A percentile compares a stretch with the other conserved stretches of the same genome.
phyloP scores from a whole-genome alignment of 2,888 invertebrate species.

The Neoitamus cyanurus region DNA sequence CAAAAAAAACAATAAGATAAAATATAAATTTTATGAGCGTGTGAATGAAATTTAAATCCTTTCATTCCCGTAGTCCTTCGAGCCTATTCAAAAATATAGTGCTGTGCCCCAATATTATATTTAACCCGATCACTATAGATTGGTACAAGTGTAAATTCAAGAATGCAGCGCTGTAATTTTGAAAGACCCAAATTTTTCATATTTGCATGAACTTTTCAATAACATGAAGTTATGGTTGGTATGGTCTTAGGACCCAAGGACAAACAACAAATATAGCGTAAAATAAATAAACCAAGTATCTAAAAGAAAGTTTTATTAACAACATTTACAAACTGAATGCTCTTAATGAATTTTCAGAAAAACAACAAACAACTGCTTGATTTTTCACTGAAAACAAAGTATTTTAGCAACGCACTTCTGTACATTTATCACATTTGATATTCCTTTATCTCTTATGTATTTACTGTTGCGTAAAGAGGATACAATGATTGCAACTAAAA shows the following conservation, averaged over 20 bases:
- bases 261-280: too few relatives aligned
- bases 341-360: neutral
- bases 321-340: neutral
- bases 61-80: too few relatives aligned
- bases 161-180: neutral
- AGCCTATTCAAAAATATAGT: too few relatives aligned
- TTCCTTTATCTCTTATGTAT: neutral
- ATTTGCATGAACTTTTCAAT: too few relatives aligned
- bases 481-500: neutral
- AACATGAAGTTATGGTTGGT: too few relatives aligned
- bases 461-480: neutral
- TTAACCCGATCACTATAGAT: too few relatives aligned
- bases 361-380: constrained; percentile 26
- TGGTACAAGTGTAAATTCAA: too few relatives aligned
- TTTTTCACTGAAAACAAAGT: constrained; percentile 16
- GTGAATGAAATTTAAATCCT: too few relatives aligned
- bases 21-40: constrained; percentile 9
- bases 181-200: neutral
- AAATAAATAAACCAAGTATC: neutral
- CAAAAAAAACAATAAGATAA: constrained; percentile 4
- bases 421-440: constrained; percentile 43
- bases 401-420: constrained; percentile 29
- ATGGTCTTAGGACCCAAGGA: too few relatives aligned
- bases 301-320: constrained; percentile 20
- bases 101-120: too few relatives aligned